Conservation (phyloP, 1,140 invertebrate species). For the Homarus americanus region DNA sequence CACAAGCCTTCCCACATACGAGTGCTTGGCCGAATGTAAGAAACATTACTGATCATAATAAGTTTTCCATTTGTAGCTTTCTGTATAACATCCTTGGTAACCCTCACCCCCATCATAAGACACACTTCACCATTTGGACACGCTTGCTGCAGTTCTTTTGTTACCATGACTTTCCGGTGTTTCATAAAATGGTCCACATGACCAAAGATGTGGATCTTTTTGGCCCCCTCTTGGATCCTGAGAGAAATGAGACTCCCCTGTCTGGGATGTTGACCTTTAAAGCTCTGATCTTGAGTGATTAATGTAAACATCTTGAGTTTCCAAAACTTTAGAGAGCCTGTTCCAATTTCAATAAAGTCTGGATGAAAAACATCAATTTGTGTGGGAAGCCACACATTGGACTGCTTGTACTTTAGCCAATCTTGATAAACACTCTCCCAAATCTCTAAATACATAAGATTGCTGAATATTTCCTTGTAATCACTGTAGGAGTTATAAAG, state of each 20-base stretch:
- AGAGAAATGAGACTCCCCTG: constrained; percentile 67
- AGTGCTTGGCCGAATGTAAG: constrained; percentile 52
- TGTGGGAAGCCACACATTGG: constrained; percentile 40
- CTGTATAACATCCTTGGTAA: constrained; percentile 47
- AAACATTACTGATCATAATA: constrained; percentile 45
- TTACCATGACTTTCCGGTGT: constrained; percentile 18
- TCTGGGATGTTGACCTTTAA: constrained; percentile 26
- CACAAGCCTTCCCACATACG: constrained; percentile 54
- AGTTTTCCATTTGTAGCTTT: constrained; percentile 29
- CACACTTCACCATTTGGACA: constrained; percentile 28
- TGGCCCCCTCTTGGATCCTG: constrained; percentile 41
- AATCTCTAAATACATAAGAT: constrained; percentile 65
- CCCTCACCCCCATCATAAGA: constrained; percentile 43
- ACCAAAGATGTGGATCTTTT: constrained; percentile 58
- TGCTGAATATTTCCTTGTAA: constrained; percentile 68
- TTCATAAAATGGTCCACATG: constrained; percentile 54
- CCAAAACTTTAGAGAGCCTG: constrained; percentile 49
- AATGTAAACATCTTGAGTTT: constrained; percentile 55
- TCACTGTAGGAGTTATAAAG: constrained; percentile 68
- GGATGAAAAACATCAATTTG: constrained; percentile 46
- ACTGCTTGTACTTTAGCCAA: constrained; percentile 55
- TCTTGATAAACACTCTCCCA: constrained; percentile 72
- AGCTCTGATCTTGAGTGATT: constrained; percentile 56
- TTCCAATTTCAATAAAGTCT: constrained; percentile 20
- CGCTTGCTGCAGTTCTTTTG: constrained; percentile 36